Conservation (phyloP, 2,888 invertebrate genomes). For the Isoperla grammatica region DNA sequence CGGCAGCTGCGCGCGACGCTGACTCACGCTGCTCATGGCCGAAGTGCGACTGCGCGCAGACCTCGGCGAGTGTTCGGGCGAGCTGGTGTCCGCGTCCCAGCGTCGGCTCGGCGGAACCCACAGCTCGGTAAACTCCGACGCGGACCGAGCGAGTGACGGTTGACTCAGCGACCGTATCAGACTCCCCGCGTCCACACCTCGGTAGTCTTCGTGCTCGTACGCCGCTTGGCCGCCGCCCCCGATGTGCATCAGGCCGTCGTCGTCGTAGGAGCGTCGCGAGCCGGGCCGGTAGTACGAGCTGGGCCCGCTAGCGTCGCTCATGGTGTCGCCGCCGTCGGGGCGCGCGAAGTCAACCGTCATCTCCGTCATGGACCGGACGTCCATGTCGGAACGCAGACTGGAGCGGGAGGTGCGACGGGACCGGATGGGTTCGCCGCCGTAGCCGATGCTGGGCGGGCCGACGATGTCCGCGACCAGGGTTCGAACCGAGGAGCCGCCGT, state of each 20-base stretch:
- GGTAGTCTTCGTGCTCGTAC: slow-evolving; percentile 30
- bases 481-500: slow-evolving; percentile 70
- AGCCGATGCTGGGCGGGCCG: slow-evolving; percentile 16
- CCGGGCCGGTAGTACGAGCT: slow-evolving; percentile 44
- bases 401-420: slow-evolving; percentile 55
- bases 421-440: slow-evolving; percentile 36
- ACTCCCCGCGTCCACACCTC: slow-evolving; percentile 46
- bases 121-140: slow-evolving; percentile 78
- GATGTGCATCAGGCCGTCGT: no score
- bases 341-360: slow-evolving; percentile 83
- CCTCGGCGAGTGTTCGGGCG: slow-evolving; percentile 38
- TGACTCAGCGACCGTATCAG: slow-evolving; percentile 74
- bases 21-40: slow-evolving; percentile 27
- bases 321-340: slow-evolving; percentile 60
- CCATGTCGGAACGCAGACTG: slow-evolving; percentile 66
- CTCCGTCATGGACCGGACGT: slow-evolving; percentile 81
- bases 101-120: slow-evolving; percentile 59
- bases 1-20: slow-evolving; percentile 13
- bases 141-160: slow-evolving; percentile 78
- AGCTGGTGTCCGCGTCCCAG: slow-evolving; percentile 35
- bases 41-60: slow-evolving; percentile 33
- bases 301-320: slow-evolving; percentile 62
- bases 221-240: no score
- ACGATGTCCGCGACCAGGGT: slow-evolving; percentile 36
- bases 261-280: slow-evolving; percentile 59